These are phyloP conservation scores for Alligator sinensis DNA, from an alignment of 2,113 vertebrate genomes.

Conservation along the genomic window DNA sequence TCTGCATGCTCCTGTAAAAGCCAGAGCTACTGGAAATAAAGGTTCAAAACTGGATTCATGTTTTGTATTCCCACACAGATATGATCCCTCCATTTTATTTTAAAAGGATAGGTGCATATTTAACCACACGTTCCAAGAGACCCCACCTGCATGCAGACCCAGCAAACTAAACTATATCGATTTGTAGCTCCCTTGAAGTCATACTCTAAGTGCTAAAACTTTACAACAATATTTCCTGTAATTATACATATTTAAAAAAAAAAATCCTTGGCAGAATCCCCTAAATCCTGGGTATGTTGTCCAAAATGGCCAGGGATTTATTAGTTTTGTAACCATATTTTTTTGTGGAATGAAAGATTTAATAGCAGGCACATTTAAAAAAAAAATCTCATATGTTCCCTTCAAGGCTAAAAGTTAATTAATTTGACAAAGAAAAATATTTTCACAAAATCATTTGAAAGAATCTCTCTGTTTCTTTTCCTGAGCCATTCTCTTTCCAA, in stretches of 20 bases:
- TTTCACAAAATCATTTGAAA: not conserved
- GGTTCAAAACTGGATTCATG: not conserved
- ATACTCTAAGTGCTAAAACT: not conserved
- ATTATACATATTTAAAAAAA: not conserved
- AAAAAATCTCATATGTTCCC: not conserved
- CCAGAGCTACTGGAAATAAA: not conserved
- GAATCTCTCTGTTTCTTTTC: not conserved
- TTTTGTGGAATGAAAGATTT: not conserved
- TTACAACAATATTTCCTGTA: not conserved
- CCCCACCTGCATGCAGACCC: not conserved
- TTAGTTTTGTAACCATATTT: not conserved
- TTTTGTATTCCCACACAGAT: not conserved
- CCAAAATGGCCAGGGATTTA: not conserved
- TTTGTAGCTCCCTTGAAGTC: not conserved
- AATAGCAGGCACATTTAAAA: accelerated
- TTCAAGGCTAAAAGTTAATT: not conserved
- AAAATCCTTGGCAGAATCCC: not conserved
- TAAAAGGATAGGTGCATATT: not conserved
- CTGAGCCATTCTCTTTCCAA: not conserved
- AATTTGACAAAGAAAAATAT: not conserved
- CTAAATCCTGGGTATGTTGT: not conserved
- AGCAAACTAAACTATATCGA: not conserved
- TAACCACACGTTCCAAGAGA: not conserved
- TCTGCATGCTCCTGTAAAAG: accelerated
- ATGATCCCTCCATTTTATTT: not conserved